phyloP scores from a whole-genome alignment of 2,113 vertebrate species.

The Scatophagus argus region DNA sequence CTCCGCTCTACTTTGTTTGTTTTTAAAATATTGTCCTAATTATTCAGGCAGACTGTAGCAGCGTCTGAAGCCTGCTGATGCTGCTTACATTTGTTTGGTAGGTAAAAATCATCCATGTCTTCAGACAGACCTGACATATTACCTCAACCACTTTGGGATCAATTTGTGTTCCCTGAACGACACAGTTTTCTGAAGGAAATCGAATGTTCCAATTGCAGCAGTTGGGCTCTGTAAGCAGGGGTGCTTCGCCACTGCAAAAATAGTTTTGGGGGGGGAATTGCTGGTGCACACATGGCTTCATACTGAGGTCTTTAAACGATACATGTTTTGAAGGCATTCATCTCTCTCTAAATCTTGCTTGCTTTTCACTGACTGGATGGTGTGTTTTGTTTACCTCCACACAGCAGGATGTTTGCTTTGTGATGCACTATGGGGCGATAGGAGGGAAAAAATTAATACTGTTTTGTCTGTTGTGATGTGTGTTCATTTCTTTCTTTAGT shows the following conservation, averaged over 20 bases:
- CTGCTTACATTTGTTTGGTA: neutral
- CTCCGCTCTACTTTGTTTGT: neutral
- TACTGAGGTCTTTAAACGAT: neutral
- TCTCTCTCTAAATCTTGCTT: neutral
- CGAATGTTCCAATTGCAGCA: neutral
- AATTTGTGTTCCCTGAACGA: neutral
- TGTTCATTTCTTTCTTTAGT: neutral
- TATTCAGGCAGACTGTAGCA: neutral
- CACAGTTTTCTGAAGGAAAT: neutral
- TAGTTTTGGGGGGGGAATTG: neutral
- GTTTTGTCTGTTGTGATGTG: neutral
- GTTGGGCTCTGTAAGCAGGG: neutral
- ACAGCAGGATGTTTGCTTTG: constrained; percentile 31
- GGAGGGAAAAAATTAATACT: neutral
- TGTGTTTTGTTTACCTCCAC: constrained; percentile 38
- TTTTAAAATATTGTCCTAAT: neutral
- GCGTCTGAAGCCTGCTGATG: neutral
- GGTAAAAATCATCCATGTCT: neutral
- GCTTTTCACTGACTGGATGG: constrained; percentile 5
- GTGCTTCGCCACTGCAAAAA: neutral
- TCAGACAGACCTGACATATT: neutral
- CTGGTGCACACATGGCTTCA: neutral
- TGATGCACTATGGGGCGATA: neutral
- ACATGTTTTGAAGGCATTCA: neutral
- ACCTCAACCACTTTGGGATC: neutral